Evolutionary conservation across 1,140 invertebrate species (phyloP), one percentile per base, ranked within the genome.

Genomic region (Babylonia areolata): DNA sequence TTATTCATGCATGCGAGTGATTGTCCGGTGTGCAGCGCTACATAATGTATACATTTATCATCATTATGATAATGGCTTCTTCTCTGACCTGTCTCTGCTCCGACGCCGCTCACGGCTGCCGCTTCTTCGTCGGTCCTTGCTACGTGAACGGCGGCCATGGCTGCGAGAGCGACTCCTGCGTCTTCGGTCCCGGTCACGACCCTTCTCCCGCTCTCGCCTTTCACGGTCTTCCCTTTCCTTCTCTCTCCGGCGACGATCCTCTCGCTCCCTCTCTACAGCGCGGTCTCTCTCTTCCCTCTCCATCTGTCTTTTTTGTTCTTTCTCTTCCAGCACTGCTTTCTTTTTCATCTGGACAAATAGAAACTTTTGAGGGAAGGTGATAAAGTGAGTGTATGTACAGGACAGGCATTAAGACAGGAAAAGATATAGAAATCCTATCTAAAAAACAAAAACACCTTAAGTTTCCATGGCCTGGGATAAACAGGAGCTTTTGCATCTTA

Each of bases 211-310:
- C 83, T 90, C 87, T 83, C 86, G 86, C 46, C 86, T 85, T 37
- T 88, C 75, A 31, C 89, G 86, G 23, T 87, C 85, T 82, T 91
- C 88, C 80, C 84, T 85, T 84, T 90, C 90, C 79, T 88, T 88
- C 82, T 90, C 88, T 37, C 85, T 87, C 71, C 88, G 89, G 28
- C 81, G 88, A 33, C 88, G 58, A n/a, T 90, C 88, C 83, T 91
- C 90, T 84, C 90, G 82, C 95, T 92, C 96, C 95, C 86, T 95
- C 95, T 87, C 94, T 92, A 90, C 79, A 83, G 92, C 90, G 81
- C 90, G 91, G 80, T 93, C 91, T 46, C 91, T 87, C n/a, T 92
- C 90, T 86, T 93, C 92, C 54, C 90, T 89, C 86, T 93, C 92
- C 42, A 89, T 86, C 75, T 85, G 75, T 20, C 92, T 94, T 46